Percentiles rank a stretch among this genome's conserved stretches.
These are phyloP conservation scores for Vicugna pacos DNA, from an alignment of 2,113 vertebrate species.

Conservation along the genomic window DNA sequence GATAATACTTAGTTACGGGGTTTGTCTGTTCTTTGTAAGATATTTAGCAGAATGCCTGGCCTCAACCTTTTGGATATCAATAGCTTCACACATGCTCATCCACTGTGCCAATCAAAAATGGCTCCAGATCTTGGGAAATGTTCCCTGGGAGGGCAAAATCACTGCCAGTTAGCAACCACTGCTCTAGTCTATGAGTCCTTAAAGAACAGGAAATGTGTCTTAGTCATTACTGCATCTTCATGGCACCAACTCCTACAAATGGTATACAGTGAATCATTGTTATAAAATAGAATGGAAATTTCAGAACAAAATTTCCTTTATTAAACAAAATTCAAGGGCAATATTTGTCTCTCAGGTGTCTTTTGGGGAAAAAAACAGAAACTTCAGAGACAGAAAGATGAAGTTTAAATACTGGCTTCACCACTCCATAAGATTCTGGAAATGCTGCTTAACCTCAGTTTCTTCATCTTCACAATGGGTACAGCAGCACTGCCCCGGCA, in stretches of 20 bases:
- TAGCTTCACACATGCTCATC: background rate
- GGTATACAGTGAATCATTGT: background rate
- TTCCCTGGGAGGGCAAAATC: background rate
- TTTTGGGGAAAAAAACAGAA: background rate
- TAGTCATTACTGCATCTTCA: background rate
- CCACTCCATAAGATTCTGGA: background rate
- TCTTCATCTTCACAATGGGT: background rate
- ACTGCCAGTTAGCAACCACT: background rate
- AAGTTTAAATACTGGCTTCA: constrained; percentile 11
- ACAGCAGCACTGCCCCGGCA: background rate
- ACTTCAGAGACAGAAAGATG: background rate
- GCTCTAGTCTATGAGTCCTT: background rate
- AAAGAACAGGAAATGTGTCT: background rate
- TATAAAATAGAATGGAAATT: background rate
- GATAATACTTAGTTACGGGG: background rate
- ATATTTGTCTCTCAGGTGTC: background rate
- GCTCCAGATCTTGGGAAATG: background rate
- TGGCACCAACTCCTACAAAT: background rate
- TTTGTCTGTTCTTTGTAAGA: background rate
- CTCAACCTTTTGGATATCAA: background rate
- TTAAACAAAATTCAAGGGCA: background rate
- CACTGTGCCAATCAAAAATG: background rate
- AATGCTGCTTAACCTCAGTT: background rate
- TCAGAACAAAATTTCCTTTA: background rate
- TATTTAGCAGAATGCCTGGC: background rate